phyloP scores from a whole-genome alignment of 2,888 invertebrate genomes.

The Spilarctia lutea region DNA sequence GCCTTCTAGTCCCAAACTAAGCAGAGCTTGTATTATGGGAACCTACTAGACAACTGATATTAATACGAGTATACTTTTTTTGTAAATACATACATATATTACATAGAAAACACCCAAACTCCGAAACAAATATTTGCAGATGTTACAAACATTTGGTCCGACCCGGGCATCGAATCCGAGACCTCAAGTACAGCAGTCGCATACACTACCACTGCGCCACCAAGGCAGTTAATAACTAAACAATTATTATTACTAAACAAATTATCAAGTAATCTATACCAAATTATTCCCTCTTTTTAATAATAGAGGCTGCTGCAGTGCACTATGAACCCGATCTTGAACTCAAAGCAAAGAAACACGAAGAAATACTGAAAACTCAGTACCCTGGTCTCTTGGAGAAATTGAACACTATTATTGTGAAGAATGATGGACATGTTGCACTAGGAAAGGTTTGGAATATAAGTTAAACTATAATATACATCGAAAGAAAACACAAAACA shows the following conservation, averaged over 20 bases:
- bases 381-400: slow-evolving; percentile 70
- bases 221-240: too few species aligned
- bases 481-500: not conserved
- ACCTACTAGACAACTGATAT: too few species aligned
- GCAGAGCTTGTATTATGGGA: too few species aligned
- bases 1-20: too few species aligned
- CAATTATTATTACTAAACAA: not conserved
- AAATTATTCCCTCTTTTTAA: not conserved
- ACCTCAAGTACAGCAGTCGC: too few species aligned
- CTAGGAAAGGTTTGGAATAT: slow-evolving; percentile 63
- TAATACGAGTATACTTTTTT: too few species aligned
- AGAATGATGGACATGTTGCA: slow-evolving; percentile 86
- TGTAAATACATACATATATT: too few species aligned
- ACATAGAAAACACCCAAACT: too few species aligned
- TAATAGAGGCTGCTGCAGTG: slow-evolving; percentile 73
- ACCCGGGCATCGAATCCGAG: too few species aligned
- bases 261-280: not conserved
- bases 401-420: slow-evolving; percentile 83
- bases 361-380: slow-evolving; percentile 76
- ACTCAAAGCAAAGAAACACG: slow-evolving; percentile 81
- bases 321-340: slow-evolving; percentile 84
- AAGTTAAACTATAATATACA: slow-evolving; percentile 26
- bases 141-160: too few species aligned
- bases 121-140: too few species aligned
- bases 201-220: too few species aligned